Percentiles rank a stretch among this genome's conserved stretches.
phyloP scores from a whole-genome alignment of 2,113 vertebrate species.

The Todiramphus chloris region DNA sequence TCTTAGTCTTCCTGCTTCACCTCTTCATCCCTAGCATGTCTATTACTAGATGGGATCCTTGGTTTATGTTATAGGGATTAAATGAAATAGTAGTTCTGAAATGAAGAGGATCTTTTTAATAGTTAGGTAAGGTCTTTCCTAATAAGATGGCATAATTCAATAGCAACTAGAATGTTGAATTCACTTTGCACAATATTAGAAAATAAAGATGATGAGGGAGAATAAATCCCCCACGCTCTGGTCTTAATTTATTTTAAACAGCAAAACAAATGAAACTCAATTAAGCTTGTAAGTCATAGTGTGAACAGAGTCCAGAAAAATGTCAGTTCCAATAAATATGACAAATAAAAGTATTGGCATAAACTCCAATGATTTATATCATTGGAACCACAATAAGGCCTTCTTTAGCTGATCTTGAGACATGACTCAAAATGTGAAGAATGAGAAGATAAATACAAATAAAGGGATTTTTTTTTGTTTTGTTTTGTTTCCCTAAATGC shows the following conservation, averaged over 20 bases:
- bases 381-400: constrained; percentile 13
- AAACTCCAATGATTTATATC: neutral
- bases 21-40: neutral
- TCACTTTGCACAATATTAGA: neutral
- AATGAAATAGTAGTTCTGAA: neutral
- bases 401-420: constrained; percentile 25
- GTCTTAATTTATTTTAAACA: constrained; percentile 40
- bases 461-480: neutral
- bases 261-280: constrained; percentile 53
- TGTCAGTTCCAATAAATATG: constrained; percentile 35
- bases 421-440: constrained; percentile 44
- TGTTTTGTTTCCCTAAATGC: neutral
- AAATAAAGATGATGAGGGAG: neutral
- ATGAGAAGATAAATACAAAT: constrained; percentile 39
- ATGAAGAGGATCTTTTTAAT: neutral
- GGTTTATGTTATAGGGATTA: neutral
- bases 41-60: neutral
- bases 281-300: constrained; percentile 4
- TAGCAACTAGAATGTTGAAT: neutral
- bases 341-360: constrained; percentile 29
- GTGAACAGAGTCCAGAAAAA: constrained; percentile 16
- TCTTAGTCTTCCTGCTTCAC: neutral
- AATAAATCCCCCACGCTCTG: neutral
- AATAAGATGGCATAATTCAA: neutral
- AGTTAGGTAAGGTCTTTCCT: neutral